Evolutionary conservation across 1,140 invertebrate species (phyloP).

Genomic region (Drosophila pachea): DNA sequence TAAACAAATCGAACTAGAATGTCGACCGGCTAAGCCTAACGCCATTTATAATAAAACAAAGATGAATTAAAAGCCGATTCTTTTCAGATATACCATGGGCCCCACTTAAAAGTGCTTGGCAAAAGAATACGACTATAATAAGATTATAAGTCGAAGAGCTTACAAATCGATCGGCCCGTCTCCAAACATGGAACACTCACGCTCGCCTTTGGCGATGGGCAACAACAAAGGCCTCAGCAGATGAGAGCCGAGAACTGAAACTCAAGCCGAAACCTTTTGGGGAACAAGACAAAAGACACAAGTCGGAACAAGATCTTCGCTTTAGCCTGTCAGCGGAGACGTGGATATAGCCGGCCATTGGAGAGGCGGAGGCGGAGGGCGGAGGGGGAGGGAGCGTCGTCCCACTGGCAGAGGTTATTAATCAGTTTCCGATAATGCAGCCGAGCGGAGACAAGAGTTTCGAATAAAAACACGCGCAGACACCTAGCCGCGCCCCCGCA

Average conservation of each 20-base stretch:
- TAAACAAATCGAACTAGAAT: constrained; percentile 1
- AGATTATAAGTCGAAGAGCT: constrained; percentile 45
- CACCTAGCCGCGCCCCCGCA: constrained; percentile 33
- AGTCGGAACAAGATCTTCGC: constrained; percentile 63
- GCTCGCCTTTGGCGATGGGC: constrained; percentile 1
- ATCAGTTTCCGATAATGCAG: constrained; percentile 74
- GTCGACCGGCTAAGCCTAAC: too few species aligned
- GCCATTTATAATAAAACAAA: too few species aligned
- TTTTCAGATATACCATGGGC: too few species aligned
- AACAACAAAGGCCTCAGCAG: constrained; percentile 11
- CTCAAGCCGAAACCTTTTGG: constrained; percentile 42
- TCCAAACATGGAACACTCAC: constrained; percentile 28
- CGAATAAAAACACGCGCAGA: constrained; percentile 57
- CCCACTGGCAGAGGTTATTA: constrained; percentile 68
- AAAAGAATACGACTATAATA: too few species aligned
- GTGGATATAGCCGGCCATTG: background rate
- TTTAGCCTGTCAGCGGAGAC: constrained; percentile 31
- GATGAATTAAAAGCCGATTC: too few species aligned
- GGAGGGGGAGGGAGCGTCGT: background rate
- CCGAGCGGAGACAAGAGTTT: constrained; percentile 65
- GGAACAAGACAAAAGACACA: constrained; percentile 57
- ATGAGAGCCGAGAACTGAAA: constrained; percentile 13
- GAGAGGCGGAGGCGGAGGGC: background rate
- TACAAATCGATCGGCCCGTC: constrained; percentile 46
- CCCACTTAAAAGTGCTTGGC: too few species aligned